Evolutionary conservation across 1,140 invertebrate genomes (phyloP), one percentile per base, ranked within the genome.

Genomic region (Drosophila rufa): DNA sequence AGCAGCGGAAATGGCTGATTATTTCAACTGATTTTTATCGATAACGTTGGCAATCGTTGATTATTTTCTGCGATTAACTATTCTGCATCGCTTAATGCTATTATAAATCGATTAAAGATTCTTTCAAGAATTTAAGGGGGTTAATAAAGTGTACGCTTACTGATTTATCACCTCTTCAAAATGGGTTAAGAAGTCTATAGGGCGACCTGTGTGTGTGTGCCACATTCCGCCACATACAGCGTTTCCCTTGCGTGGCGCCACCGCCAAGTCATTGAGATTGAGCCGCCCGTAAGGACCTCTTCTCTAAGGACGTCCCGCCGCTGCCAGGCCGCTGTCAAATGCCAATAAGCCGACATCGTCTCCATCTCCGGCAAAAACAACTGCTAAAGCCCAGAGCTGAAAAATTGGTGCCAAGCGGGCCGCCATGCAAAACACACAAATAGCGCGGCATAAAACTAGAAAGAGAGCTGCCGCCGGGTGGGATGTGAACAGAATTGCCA

Each of bases 261-360:
- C 64, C 67, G 40, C 61, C 47, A 70, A 67, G 47, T 68, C 40
- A 73, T 51, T 73, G 73, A 67, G 64, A 77, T 78, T 78, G 64
- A 65, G 77, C 45, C 68, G 45, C 42, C 56, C 57, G 56, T 66
- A 79, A 79, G 77, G 77, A 78, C 75, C 76, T 79, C 59, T 51
- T 79, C 59, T 61, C 59, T 75, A 75, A 75, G 58, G 75, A 73
- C 67, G 77, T 79, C 46, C 66, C 51, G 75, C 59, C 59, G 76
- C 58, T 65, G 76, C 71, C 70, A 74, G 71, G 74, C 38, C 71
- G 74, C 74, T 76, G 74, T 76, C 74, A 76, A 76, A 76, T 75
- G 74, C 70, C 74, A 76, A 76, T 76, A 76, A 76, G 74, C 76
- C 76, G 67, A 61, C 75, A 77, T 79, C 76, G 75, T 79, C 75